Percentiles rank a stretch among this genome's conserved stretches.
phyloP scores from a whole-genome alignment of 2,888 invertebrate genomes.

The Eilema depressum region DNA sequence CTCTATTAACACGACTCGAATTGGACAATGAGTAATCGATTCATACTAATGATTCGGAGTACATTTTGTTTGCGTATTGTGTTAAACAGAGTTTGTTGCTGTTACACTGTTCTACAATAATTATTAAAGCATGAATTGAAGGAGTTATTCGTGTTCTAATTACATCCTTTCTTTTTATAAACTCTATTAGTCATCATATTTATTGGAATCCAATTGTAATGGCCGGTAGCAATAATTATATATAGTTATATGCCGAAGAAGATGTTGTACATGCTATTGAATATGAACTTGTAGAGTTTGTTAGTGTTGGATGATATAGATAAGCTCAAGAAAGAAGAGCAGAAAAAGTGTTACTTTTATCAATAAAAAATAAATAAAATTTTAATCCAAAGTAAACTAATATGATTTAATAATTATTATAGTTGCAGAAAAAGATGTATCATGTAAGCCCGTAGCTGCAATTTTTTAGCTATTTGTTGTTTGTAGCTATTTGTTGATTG shows the following conservation, averaged over 20 bases:
- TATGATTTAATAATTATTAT: too few species aligned
- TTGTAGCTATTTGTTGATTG: too few species aligned
- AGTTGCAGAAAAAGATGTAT: too few species aligned
- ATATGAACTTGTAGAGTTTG: background rate
- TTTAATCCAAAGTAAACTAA: too few species aligned
- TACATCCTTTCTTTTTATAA: background rate
- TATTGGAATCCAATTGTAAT: background rate
- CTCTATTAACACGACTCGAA: constrained; percentile 14
- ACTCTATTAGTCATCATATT: background rate
- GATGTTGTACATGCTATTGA: background rate
- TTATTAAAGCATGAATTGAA: background rate
- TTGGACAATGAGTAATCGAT: constrained; percentile 20
- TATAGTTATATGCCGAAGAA: background rate
- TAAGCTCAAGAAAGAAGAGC: too few species aligned
- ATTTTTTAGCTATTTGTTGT: too few species aligned
- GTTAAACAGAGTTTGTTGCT: constrained; percentile 46
- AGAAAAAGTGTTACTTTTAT: too few species aligned
- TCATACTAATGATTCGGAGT: constrained; percentile 14
- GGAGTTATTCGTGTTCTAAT: background rate
- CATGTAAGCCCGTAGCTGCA: too few species aligned
- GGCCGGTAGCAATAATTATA: background rate
- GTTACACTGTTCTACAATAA: constrained; percentile 16
- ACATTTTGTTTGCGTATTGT: constrained; percentile 51
- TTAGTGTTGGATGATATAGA: too few species aligned
- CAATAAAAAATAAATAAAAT: too few species aligned